Base-by-base conservation (phyloP, 1,140 invertebrate species). In the Adelges cooleyi region DNA sequence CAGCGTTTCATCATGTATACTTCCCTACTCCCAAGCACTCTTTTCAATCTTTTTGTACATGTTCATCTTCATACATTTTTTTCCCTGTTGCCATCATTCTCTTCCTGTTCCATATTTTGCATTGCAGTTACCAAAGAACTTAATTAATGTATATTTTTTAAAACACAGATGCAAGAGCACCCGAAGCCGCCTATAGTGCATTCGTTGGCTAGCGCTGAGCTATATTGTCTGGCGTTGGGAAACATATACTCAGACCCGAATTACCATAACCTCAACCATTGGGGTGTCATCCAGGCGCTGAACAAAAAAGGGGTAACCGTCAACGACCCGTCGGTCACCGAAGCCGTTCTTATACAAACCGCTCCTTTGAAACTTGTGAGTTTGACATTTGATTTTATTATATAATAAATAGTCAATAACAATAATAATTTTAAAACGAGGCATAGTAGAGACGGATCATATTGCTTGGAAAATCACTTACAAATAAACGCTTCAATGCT, bases 221-320 rank as follows among this genome's bases (percentile, higher is more conserved):
- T 98, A 18, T 99, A 98, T 79, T 95, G 93, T 77, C 80, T 92
- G 75, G 93, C 93, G 49, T 80, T 97, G 74, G 87, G 89, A 69
- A 95, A 94, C 78, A 93, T 98, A 76, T 98, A 98, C 77, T 90
- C 90, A 52, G 94, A 98, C 80, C 92, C 91, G 65, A 92, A 94
- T 77, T 93, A 92, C 77, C 86, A 93, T 78, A 92, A 90, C 78
- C 83, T 95, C 67, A 94, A 92, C 79, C 92, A 97, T 77, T 90
- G 87, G 82, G 90, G 90, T 71, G 90, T 95, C 69, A 81, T 94
- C 70, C 91, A 95, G 78, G 91, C 91, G 59, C 80, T 98, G 67
- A 85, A 87, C 56, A 81, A 92, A 69, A 95, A 95, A 76, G 92
- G 92, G 50, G 86, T 96, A 38, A 90, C 87, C 72, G 84, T 94